These are phyloP conservation scores for Hypolimnas misippus DNA, from an alignment of 2,888 invertebrate genomes.

Conservation along the genomic window DNA sequence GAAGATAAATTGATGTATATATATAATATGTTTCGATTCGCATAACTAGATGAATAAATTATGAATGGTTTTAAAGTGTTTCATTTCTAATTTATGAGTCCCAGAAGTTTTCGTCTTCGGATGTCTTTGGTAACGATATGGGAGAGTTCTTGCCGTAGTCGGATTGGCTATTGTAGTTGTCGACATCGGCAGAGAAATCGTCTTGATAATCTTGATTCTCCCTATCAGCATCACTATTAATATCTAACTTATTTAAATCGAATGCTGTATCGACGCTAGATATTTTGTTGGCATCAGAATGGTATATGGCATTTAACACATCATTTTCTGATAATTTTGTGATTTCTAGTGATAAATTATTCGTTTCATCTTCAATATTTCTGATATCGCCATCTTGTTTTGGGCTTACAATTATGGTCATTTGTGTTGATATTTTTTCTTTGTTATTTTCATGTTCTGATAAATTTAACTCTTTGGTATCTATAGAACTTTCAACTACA, in stretches of 20 bases:
- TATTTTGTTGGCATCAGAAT: conserved; percentile 48
- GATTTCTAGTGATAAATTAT: conserved; percentile 45
- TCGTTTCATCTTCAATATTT: neutral
- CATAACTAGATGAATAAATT: conserved; percentile 69
- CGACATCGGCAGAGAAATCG: conserved; percentile 66
- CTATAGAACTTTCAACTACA: conserved; percentile 57
- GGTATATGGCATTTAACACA: conserved; percentile 56
- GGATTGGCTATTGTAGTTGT: conserved; percentile 62
- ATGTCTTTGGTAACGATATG: conserved; percentile 60
- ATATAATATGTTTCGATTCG: conserved; percentile 71
- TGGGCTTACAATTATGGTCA: conserved; percentile 64
- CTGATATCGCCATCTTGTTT: conserved; percentile 38
- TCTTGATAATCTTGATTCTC: conserved; percentile 51
- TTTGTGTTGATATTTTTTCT: conserved; percentile 48
- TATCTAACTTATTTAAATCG: conserved; percentile 47
- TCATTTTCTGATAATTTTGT: conserved; percentile 52
- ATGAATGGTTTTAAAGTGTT: conserved; percentile 62
- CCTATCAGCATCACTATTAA: conserved; percentile 48
- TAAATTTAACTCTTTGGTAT: conserved; percentile 20
- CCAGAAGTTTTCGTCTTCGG: conserved; percentile 69
- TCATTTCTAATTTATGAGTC: conserved; percentile 54
- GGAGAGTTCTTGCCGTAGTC: conserved; percentile 57
- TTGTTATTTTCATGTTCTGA: conserved; percentile 17
- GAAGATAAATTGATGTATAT: conserved; percentile 57
- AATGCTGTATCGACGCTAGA: conserved; percentile 54